Base-by-base conservation (phyloP, 2,888 invertebrate species). In the Tyria jacobaeae region DNA sequence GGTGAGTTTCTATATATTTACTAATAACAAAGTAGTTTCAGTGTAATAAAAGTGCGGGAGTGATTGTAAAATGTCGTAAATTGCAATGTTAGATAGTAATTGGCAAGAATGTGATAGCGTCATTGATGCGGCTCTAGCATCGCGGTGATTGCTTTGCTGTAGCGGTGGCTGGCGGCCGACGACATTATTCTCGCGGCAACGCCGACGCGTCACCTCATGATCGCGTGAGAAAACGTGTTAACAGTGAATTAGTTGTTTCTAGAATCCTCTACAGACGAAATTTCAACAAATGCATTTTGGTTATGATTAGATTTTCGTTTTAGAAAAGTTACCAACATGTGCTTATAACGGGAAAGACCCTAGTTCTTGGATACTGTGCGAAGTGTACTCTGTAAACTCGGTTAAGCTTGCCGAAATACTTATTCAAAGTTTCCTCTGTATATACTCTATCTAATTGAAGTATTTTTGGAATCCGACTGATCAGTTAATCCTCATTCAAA, bases 151-250 rank as follows among this genome's bases (percentile, higher is more conserved):
- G 82, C 81, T 78, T 79, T 82, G 81, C 82, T 78, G 81, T 84
- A 84, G 86, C 85, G 76, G 80, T 82, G 82, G 85, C 81, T 83
- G 81, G 79, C 85, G 80, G 85, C 82, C 86, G 87, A 85, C 87
- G 88, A 88, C 88, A 87, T 86, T 83, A 83, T 83, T 83, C 84
- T 82, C 84, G 81, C 84, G 82, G 83, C 85, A 87, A 86, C 85
- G 87, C 89, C 87, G 89, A 85, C 90, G 90, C 90, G 89, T 90
- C 90, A 89, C 84, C 85, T 86, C 81, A 77, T 81, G 80, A 80
- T 79, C 84, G 88, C 84, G 84, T 82, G 82, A 84, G 83, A 87
- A 77, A 87, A 87, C 87, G 84, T 84, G 84, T 84, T 88, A 82
- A 80, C 82, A 65, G 79, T 81, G 78, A 85, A 86, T 82, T 80